These are phyloP conservation scores for Maniola jurtina DNA, from an alignment of 1,140 invertebrate genomes.

Conservation along the genomic window DNA sequence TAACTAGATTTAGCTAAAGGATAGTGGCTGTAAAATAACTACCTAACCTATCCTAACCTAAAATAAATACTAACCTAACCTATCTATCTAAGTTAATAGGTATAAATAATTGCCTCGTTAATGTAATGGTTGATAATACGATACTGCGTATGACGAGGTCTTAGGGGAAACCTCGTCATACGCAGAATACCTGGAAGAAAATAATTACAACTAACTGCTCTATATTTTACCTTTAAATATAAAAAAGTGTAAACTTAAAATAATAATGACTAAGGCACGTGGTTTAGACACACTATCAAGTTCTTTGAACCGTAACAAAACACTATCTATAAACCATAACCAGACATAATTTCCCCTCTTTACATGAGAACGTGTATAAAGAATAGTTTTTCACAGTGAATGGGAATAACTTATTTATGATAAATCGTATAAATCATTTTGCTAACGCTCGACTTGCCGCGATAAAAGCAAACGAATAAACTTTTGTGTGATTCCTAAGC, in stretches of 20 bases:
- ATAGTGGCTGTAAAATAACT: neutral
- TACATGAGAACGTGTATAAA: constrained; percentile 17
- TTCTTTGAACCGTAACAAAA: neutral
- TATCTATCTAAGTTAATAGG: too few species aligned
- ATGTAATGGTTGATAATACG: too few species aligned
- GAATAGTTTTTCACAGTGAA: constrained; percentile 63
- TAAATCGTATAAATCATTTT: constrained; percentile 77
- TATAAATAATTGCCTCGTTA: too few species aligned
- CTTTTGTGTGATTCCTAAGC: constrained; percentile 70
- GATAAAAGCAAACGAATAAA: constrained; percentile 75
- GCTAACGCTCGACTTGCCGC: constrained; percentile 58
- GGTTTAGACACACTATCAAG: neutral
- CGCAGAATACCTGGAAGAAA: too few species aligned
- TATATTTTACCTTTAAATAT: neutral
- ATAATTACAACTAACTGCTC: neutral
- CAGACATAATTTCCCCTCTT: constrained; percentile 40
- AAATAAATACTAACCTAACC: too few species aligned
- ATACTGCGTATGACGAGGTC: too few species aligned
- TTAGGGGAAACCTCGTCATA: too few species aligned
- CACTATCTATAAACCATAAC: neutral
- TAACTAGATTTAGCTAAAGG: neutral
- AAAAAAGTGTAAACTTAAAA: neutral
- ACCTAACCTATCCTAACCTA: too few species aligned
- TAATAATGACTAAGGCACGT: too few species aligned
- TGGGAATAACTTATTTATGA: constrained; percentile 74